Evolutionary conservation across 64 coral and sea anemone genomes (phyloP), one percentile per base, ranked within the genome.

Genomic region (Dendronephthya gigantea): DNA sequence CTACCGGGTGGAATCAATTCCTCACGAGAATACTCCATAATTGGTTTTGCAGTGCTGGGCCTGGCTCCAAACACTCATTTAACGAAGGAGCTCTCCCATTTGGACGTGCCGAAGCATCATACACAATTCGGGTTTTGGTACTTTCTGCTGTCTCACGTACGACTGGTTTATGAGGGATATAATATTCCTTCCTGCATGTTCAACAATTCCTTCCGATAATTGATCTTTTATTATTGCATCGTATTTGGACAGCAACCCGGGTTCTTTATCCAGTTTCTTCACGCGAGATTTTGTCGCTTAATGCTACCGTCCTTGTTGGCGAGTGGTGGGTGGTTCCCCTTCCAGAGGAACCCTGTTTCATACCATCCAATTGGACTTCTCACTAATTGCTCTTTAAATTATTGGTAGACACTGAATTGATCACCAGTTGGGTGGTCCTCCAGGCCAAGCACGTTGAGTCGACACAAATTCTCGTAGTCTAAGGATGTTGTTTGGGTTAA

Each of bases 341-440:
- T 79, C 81, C 82, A 84, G 51, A 74, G 72, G 34, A 91, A 69
- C 14, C 84, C 85, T 43, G 90, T 91, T 65, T 91, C 85, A 91
- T 91, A 91, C 74, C 76, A 91, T 0, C 84, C 84, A 25, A 83
- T 2, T 74, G 86, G n/a, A 16, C 66, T 81, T 48, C 85, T 29
- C 28, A 16, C 31, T 49, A 91, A 48, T 51, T 91, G 62, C 33
- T 91, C 82, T 1, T 39, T 35, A 43, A 91, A 91, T 62, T 91
- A 85, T 83, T 76, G 28, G 28, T 76, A 38, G 6, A 29, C 35
- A 32, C 34, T 38, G 28, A 33, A 33, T 76, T 76, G 69, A 30
- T 76, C 23, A 35, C 69, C 69, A 31, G 35, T 22, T 76, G 69
- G 69, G 10, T 38, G 28, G 17, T 76, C 69, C 17, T 76, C 31